Percentiles rank a stretch among this genome's conserved stretches.
Conservation (phyloP, 92 coral and sea anemone genomes). For the Parazoanthus swiftii region DNA sequence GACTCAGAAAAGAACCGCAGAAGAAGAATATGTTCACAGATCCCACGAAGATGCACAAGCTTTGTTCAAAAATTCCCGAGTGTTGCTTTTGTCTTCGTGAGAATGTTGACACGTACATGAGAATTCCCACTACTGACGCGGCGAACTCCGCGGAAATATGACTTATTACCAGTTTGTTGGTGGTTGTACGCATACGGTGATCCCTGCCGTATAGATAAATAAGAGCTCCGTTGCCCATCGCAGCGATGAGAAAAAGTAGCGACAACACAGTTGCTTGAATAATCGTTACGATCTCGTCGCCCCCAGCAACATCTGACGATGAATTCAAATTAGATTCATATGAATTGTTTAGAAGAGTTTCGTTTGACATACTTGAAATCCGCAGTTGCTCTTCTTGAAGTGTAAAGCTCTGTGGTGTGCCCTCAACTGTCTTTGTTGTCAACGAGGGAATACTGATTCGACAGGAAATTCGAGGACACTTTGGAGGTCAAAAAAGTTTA, state of each 20-base stretch:
- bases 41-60: constrained; percentile 64
- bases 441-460: neutral
- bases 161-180: constrained; percentile 71
- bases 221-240: constrained; percentile 64
- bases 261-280: constrained; percentile 51
- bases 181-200: constrained; percentile 73
- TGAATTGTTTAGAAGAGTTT: constrained; percentile 15
- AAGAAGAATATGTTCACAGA: constrained; percentile 68
- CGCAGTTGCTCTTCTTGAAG: neutral
- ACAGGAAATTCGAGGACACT: neutral
- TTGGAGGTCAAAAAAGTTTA: neutral
- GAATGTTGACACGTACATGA: constrained; percentile 65
- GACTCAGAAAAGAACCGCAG: constrained; percentile 62
- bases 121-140: constrained; percentile 67
- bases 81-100: constrained; percentile 41
- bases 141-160: constrained; percentile 73
- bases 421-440: neutral
- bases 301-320: neutral
- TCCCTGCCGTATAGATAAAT: constrained; percentile 66
- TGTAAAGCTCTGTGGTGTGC: too few species aligned
- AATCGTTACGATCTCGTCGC: neutral
- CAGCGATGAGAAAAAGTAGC: constrained; percentile 55
- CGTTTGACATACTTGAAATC: neutral
- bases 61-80: constrained; percentile 31
- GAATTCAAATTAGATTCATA: neutral